Evolutionary conservation across 2,888 invertebrate species (phyloP), one percentile per base, ranked within the genome.

Genomic region (Ellobium chinense): DNA sequence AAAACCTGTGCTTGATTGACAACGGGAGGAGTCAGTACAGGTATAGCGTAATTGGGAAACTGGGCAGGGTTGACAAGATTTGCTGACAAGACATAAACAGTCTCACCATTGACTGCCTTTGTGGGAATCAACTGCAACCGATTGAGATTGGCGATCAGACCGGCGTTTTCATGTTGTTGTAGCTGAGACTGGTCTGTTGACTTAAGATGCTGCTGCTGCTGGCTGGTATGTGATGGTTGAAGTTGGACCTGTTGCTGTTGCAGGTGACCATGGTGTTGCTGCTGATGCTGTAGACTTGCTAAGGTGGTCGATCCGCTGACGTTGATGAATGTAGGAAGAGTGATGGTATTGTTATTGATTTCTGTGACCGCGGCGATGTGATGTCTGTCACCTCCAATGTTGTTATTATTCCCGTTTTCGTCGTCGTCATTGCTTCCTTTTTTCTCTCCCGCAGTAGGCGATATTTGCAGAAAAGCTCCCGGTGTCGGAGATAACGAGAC

Each of bases 341-440:
- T 76, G 34, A 76, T 66, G 7, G 66, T 65, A 56, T 76, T 76
- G 46, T 76, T 76, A 36, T 76, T 76, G 0, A 66, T 76, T 24
- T 76, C 76, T 27, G 76, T 39, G 2, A 66, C 36, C 0, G 54
- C 7, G 5, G 7, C 36, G 1, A 60, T 29, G 24, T 27, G 34
- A 18, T 24, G 2, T 21, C n/a, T n/a, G 9, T 1, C n/a, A 21
- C 29, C 29, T 18, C 56, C n/a, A 2, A 21, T 29, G n/a, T 27
- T 60, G 60, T 34, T 69, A 39, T 60, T 77, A 69, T 34, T 60
- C 58, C 5, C 29, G n/a, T 60, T 37, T 14, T 12, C 21, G 14
- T 34, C 62, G 31, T 62, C 29, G 12, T n/a, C 24, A 7, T 21
- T 58, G 27, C 24, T 12, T 7, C 14, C 21, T 12, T 34, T 29